phyloP scores from a whole-genome alignment of 2,113 vertebrate genomes.

The Tichodroma muraria region DNA sequence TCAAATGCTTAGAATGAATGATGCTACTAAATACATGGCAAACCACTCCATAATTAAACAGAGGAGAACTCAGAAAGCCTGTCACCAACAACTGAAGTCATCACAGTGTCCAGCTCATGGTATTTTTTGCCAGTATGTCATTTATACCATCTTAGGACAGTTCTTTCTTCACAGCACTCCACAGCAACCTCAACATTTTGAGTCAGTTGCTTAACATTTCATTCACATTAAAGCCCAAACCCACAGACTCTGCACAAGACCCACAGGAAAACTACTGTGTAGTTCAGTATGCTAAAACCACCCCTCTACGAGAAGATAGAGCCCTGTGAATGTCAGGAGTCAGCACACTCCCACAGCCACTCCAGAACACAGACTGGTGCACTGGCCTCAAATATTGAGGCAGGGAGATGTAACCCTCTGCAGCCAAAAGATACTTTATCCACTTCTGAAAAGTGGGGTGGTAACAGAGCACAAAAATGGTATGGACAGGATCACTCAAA shows the following conservation, averaged over 20 bases:
- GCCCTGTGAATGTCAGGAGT: not conserved
- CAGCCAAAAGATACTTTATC: not conserved
- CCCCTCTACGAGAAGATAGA: not conserved
- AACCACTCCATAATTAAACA: not conserved
- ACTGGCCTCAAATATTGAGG: rapidly evolving
- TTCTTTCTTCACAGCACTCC: not conserved
- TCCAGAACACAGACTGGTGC: not conserved
- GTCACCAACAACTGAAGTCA: not conserved
- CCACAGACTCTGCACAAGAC: not conserved
- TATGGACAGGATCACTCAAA: not conserved
- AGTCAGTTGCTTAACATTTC: not conserved
- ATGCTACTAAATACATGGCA: not conserved
- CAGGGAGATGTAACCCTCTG: not conserved
- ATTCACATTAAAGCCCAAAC: not conserved
- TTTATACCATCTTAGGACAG: not conserved
- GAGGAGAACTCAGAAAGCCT: not conserved
- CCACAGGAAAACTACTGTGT: not conserved
- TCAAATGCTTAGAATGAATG: not conserved
- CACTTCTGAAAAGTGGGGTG: not conserved
- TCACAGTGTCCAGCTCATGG: not conserved
- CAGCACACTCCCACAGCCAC: not conserved
- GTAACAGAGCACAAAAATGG: not conserved
- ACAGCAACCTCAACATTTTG: not conserved
- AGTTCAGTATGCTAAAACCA: not conserved
- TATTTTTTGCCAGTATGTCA: not conserved